phyloP scores from a whole-genome alignment of 2,888 invertebrate genomes.

The Arge pagana region DNA sequence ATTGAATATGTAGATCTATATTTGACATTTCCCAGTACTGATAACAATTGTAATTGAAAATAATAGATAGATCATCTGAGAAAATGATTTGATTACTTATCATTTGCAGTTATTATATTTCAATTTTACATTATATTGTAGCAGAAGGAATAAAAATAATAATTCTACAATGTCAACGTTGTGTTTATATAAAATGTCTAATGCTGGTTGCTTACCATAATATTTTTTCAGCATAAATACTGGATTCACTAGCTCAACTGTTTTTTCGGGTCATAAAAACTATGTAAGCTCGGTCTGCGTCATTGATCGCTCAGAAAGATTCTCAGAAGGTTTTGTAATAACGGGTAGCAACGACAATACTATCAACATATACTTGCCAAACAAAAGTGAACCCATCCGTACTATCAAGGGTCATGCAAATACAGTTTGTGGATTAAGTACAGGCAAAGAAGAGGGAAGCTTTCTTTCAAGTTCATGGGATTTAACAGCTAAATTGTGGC shows the following conservation, averaged over 20 bases:
- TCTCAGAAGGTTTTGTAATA: slow-evolving; percentile 78
- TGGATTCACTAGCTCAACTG: slow-evolving; percentile 69
- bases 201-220: neutral
- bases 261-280: slow-evolving; percentile 80
- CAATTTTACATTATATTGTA: neutral
- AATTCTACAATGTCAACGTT: too few relatives aligned
- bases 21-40: too few relatives aligned
- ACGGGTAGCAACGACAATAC: slow-evolving; percentile 89
- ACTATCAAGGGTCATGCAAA: slow-evolving; percentile 79
- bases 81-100: neutral
- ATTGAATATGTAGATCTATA: too few relatives aligned
- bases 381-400: slow-evolving; percentile 69
- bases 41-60: too few relatives aligned
- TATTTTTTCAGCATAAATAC: slow-evolving; percentile 62
- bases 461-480: slow-evolving; percentile 94
- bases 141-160: slow-evolving; percentile 8
- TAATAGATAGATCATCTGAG: slow-evolving; percentile 16
- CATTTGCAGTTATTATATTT: neutral
- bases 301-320: slow-evolving; percentile 70
- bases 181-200: slow-evolving; percentile 8
- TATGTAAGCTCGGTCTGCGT: slow-evolving; percentile 84
- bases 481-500: slow-evolving; percentile 84
- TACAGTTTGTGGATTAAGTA: slow-evolving; percentile 66
- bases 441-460: slow-evolving; percentile 57
- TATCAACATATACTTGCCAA: slow-evolving; percentile 78